Base-by-base conservation (phyloP, 2,797 vertebrate genomes). In the Siniperca obscura region DNA sequence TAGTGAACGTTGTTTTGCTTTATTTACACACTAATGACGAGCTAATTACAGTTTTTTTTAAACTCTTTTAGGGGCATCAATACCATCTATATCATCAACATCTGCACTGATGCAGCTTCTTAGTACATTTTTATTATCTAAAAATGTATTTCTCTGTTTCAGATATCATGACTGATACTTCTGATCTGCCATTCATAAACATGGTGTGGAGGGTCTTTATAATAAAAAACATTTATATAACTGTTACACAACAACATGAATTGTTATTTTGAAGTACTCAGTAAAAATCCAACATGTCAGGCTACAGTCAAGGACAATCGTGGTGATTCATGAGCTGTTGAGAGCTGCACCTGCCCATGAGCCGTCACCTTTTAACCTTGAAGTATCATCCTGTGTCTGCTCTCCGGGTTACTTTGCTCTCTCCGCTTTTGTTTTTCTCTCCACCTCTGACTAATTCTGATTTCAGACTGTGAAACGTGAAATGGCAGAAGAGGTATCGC, bases 281-380 rank as follows among this genome's bases (percentile, higher is more conserved):
- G 59, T 86, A 76, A 87, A 87, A 75, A 76, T 40, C 56, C 22
- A 76, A 44, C 62, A 44, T 50, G 82, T 44, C 44, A 71, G 52
- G 68, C 74, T 61, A 3, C 60, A 72, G 89, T 89, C 85, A 90
- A 88, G 86, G 87, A 83, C 86, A 74, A 59, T 52, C 67, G 5
- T 40, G 8, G 61, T 88, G 91, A 94, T 89, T 87, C 64, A 92
- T 77, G 87, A 83, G 70, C 76, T 85, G 91, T 25, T 74, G 90
- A 91, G 40, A 77, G 89, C 82, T 67, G 80, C 93, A 93, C 87
- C 92, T 93, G 93, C 87, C 86, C 73, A 70, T 21, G 76, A 81
- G 16, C 72, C 48, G 0, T 88, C 85, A 86, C 90, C 90, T 79
- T 66, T 59, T 76, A 81, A 87, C 91, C 89, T 19, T 36, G 22